Evolutionary conservation across 2,888 invertebrate species (phyloP).

Genomic region (Macropis europaea): DNA sequence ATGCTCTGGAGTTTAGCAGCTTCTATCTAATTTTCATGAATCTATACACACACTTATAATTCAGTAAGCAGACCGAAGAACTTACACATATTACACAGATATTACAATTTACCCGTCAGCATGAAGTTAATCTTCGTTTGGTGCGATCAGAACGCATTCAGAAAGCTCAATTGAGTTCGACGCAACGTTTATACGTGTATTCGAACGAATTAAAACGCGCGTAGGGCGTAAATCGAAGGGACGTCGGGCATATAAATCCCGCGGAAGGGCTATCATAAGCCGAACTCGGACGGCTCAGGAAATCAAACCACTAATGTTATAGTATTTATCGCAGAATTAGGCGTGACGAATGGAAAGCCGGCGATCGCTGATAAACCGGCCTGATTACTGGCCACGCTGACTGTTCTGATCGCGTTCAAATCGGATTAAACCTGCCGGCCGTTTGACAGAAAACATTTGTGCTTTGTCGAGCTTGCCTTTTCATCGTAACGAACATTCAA

Average conservation of each 20-base stretch:
- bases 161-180: background rate
- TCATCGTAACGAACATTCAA: slow-evolving; percentile 10
- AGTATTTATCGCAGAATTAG: slow-evolving; percentile 60
- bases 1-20: too few relatives aligned
- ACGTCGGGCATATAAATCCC: background rate
- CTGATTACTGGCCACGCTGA: slow-evolving; percentile 36
- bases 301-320: slow-evolving; percentile 58
- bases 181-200: slow-evolving; percentile 2
- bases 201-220: background rate
- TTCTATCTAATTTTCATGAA: too few relatives aligned
- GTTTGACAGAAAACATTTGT: slow-evolving; percentile 41
- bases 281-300: slow-evolving; percentile 18
- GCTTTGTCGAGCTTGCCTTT: slow-evolving; percentile 33
- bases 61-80: too few relatives aligned
- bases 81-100: background rate
- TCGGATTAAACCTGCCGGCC: slow-evolving; percentile 39
- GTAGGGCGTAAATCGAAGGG: background rate
- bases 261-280: slow-evolving; percentile 17
- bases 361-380: slow-evolving; percentile 51
- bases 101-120: background rate
- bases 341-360: slow-evolving; percentile 52
- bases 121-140: background rate
- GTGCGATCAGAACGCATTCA: background rate
- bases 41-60: too few relatives aligned
- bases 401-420: slow-evolving; percentile 45